Evolutionary conservation across 2,113 vertebrate genomes (phyloP).

Genomic region (Callospermophilus lateralis): DNA sequence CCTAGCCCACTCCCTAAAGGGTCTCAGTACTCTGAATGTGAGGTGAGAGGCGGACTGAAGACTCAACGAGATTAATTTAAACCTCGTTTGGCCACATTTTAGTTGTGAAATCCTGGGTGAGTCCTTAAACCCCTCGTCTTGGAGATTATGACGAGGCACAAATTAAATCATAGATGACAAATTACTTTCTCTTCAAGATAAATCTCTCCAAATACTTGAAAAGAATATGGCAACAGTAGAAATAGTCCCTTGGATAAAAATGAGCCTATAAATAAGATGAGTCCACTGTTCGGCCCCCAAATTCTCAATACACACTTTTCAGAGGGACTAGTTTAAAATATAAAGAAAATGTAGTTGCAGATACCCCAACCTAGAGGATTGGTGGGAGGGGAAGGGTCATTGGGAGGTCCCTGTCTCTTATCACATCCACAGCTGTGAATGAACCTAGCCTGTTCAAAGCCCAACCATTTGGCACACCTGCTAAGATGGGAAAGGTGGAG

Average conservation of each 20-base stretch:
- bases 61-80: neutral
- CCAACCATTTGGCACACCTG: neutral
- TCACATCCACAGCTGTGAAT: neutral
- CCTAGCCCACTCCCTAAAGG: neutral
- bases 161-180: neutral
- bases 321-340: neutral
- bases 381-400: neutral
- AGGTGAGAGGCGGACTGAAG: neutral
- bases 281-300: neutral
- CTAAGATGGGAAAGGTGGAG: neutral
- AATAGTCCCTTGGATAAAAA: neutral
- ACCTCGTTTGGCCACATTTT: neutral
- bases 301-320: neutral
- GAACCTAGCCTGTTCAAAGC: neutral
- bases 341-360: neutral
- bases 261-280: neutral
- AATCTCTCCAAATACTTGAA: slow-evolving; percentile 30
- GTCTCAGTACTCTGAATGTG: neutral
- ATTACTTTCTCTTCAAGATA: neutral
- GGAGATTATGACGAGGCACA: neutral
- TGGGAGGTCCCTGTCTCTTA: neutral
- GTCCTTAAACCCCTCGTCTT: neutral
- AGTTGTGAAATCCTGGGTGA: neutral
- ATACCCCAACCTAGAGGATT: neutral
- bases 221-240: neutral